Conservation (phyloP, 2,113 vertebrate species). For the Rhinichthys klamathensis region DNA sequence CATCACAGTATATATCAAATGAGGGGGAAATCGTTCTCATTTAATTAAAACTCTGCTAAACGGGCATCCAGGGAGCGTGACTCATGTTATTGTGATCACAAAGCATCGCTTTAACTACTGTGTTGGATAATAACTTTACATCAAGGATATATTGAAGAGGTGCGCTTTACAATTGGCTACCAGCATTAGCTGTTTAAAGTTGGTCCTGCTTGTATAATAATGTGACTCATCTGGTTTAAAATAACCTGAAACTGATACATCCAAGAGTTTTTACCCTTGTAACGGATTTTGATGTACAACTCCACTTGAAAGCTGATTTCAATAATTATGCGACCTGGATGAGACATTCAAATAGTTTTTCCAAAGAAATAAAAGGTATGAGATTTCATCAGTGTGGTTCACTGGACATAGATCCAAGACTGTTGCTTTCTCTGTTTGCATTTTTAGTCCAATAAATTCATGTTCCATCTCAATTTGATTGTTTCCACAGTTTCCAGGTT, state of each 20-base stretch:
- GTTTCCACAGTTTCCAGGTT: background rate
- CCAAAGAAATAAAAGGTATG: background rate
- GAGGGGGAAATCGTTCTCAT: background rate
- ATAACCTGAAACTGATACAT: background rate
- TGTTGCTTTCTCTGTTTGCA: background rate
- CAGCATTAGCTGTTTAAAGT: slow-evolving; percentile 2
- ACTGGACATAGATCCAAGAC: background rate
- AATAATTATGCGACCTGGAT: background rate
- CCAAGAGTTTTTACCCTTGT: background rate
- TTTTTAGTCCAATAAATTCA: background rate
- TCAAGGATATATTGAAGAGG: background rate
- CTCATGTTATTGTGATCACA: background rate
- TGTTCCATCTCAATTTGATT: background rate
- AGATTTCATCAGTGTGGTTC: background rate
- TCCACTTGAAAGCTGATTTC: background rate
- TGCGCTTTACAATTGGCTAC: background rate
- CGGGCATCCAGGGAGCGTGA: background rate
- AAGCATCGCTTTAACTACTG: background rate
- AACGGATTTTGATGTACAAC: slow-evolving; percentile 1
- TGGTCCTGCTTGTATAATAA: background rate
- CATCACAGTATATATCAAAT: background rate
- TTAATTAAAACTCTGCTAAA: slow-evolving; percentile 23
- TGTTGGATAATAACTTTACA: background rate
- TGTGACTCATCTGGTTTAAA: background rate
- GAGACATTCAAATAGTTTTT: background rate